phyloP scores from a whole-genome alignment of 2,113 vertebrate genomes.

The Tachuris rubrigastra region DNA sequence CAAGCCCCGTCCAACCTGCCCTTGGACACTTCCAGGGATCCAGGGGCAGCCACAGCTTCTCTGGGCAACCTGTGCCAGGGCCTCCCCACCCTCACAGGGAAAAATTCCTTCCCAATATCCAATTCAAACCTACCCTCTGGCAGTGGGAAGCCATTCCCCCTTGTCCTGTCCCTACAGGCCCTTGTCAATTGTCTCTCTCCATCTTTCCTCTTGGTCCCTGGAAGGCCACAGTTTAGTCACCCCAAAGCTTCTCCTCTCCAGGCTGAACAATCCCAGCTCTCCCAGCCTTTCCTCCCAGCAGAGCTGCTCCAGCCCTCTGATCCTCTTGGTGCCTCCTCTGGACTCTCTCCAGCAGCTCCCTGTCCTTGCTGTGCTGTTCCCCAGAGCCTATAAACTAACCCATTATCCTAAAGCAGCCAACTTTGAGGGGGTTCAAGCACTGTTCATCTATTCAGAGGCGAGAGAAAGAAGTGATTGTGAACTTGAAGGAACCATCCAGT shows the following conservation, averaged over 20 bases:
- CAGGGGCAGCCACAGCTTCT: neutral
- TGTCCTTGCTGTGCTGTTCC: neutral
- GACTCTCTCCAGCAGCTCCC: neutral
- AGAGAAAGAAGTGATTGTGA: neutral
- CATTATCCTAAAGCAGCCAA: neutral
- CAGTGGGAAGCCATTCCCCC: neutral
- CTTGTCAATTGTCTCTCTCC: fast-evolving
- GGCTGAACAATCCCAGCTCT: neutral
- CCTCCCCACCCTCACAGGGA: neutral
- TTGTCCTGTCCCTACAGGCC: fast-evolving
- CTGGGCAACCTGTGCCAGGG: neutral
- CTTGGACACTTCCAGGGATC: neutral
- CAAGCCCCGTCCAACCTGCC: neutral
- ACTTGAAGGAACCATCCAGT: constrained; percentile 41
- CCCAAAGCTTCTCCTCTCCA: neutral
- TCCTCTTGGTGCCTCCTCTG: neutral
- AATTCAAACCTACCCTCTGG: fast-evolving
- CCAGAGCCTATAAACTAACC: fast-evolving
- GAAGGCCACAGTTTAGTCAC: fast-evolving
- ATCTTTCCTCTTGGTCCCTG: fast-evolving
- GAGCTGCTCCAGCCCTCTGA: neutral
- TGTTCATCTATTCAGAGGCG: fast-evolving
- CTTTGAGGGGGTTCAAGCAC: neutral
- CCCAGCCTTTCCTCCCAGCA: neutral
- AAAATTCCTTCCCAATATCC: neutral